These are phyloP conservation scores for Pycnomerus fuliginosus DNA, from an alignment of 2,888 invertebrate species.

Conservation along the genomic window DNA sequence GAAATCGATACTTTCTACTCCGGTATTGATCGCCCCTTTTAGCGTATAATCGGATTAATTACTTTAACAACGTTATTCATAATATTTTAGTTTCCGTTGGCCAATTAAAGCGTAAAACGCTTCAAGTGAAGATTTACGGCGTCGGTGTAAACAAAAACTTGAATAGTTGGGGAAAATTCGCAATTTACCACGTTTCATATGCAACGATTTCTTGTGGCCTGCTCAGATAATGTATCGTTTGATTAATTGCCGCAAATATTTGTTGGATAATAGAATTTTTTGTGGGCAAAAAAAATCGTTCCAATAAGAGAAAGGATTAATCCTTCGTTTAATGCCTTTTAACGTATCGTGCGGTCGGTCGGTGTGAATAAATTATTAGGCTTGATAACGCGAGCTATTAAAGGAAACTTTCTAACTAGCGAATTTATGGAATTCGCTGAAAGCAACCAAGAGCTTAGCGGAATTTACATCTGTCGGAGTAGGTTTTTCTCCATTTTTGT, in stretches of 20 bases:
- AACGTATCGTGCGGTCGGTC: neutral
- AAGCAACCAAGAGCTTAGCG: slow-evolving; percentile 16
- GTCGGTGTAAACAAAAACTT: slow-evolving; percentile 10
- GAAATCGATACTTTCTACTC: slow-evolving; percentile 7
- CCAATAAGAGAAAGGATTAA: too few relatives aligned
- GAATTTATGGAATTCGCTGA: slow-evolving; percentile 25
- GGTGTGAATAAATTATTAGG: slow-evolving; percentile 12
- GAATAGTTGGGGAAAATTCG: slow-evolving; percentile 1
- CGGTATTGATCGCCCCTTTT: slow-evolving; percentile 12
- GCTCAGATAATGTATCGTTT: neutral
- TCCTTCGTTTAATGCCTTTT: slow-evolving; percentile 7
- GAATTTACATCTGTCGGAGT: slow-evolving; percentile 21
- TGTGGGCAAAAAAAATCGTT: too few relatives aligned
- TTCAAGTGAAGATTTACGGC: slow-evolving; percentile 6
- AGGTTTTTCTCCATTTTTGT: slow-evolving; percentile 16
- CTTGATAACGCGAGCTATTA: slow-evolving; percentile 12
- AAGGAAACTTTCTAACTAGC: slow-evolving; percentile 18
- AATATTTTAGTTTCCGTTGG: slow-evolving; percentile 10
- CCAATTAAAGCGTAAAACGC: slow-evolving; percentile 8
- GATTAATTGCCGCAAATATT: neutral
- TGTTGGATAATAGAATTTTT: neutral
- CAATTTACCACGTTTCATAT: too few relatives aligned
- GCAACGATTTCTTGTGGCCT: too few relatives aligned
- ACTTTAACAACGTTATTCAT: slow-evolving; percentile 7
- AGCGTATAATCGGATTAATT: slow-evolving; percentile 19